Base-by-base conservation (phyloP, 1,140 invertebrate species). In the Procambarus clarkii region DNA sequence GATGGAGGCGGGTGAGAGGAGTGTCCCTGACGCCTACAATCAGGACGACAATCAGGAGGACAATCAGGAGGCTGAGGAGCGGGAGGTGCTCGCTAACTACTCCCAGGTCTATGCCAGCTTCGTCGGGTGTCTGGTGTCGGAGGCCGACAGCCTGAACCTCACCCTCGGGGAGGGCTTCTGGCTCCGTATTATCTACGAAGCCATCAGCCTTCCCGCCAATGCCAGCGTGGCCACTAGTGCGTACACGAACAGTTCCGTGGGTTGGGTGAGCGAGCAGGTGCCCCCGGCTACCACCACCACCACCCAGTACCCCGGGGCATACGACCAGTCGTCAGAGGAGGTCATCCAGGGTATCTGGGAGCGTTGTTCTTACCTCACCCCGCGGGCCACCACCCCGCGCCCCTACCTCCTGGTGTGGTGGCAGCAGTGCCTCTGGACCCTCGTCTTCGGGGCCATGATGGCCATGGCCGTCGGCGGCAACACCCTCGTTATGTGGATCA, bases 401-500 rank as follows among this genome's bases (percentile, higher is more conserved):
- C 88, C 88, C 2, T 90, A 84, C 81, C 71, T 90, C n/a, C 81
- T 90, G 69, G 48, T 60, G 11, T 90, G 88, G 88, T 90, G 88
- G 88, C 88, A 90, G 46, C 88, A 90, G 64, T 90, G 84, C 46
- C 81, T 90, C 15, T 90, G 88, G 88, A 90, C 88, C 5, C 81
- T 90, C 9, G 88, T 90, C 4, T 90, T 90, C 81, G 88, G 88
- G 3, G 69, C 15, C 48, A 90, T 90, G 88, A 90, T 90, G 88
- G 71, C 80, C 71, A 90, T 90, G 88, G 88, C 88, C 3, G 88
- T 90, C 18, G 88, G 88, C 3, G 88, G 88, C 18, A 90, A 90
- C 54, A 60, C 74, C 13, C 88, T 90, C 64, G 88, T 90, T n/a
- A 90, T 90, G 80, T 90, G 88, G 88, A 90, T 90, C 44, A 84